A percentile compares a stretch with the other conserved stretches of the same genome.
These are phyloP conservation scores for Macrosiphum euphorbiae DNA, from an alignment of 2,888 invertebrate genomes.

Conservation along the genomic window DNA sequence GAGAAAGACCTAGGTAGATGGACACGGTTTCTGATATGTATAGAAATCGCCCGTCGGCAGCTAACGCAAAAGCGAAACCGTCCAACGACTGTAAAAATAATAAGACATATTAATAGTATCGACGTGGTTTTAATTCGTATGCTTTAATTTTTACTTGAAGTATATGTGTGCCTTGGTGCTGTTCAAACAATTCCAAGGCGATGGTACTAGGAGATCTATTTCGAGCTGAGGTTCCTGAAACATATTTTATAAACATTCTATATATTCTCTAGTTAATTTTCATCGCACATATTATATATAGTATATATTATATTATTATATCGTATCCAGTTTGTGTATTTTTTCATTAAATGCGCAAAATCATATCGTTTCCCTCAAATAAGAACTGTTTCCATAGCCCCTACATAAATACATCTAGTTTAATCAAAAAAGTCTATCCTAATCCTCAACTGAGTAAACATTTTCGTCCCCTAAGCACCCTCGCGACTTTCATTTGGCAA, in stretches of 20 bases:
- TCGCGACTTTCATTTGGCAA: constrained; percentile 59
- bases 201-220: constrained; percentile 79
- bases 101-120: constrained; percentile 55
- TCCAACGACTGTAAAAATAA: constrained; percentile 87
- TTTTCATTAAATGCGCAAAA: constrained; percentile 58
- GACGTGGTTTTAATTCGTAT: neutral
- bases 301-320: neutral
- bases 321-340: constrained; percentile 26
- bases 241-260: constrained; percentile 69
- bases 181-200: constrained; percentile 92
- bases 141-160: constrained; percentile 81
- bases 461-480: constrained; percentile 55
- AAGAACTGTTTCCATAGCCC: neutral
- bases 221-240: constrained; percentile 83
- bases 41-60: constrained; percentile 96
- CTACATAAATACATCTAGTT: constrained; percentile 54
- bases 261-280: constrained; percentile 4
- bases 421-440: constrained; percentile 62
- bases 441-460: constrained; percentile 63
- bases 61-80: constrained; percentile 96
- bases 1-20: constrained; percentile 98
- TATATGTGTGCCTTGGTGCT: constrained; percentile 97
- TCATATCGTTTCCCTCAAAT: constrained; percentile 46
- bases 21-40: constrained; percentile 99
- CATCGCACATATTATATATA: neutral